Conservation (phyloP, 2,797 vertebrate genomes). For the Vipera ursinii region DNA sequence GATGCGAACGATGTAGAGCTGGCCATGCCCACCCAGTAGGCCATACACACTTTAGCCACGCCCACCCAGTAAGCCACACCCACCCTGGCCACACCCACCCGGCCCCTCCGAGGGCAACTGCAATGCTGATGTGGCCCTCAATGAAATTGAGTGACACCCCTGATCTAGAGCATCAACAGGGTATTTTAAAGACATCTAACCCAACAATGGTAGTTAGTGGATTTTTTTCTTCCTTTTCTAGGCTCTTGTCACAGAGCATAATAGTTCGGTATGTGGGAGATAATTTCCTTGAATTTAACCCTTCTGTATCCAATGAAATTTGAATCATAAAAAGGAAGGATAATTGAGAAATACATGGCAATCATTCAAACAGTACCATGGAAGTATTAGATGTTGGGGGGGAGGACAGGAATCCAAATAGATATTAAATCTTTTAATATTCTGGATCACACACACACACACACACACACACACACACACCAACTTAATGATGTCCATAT, state of each 20-base stretch:
- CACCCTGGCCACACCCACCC: no score
- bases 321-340: background rate
- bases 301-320: background rate
- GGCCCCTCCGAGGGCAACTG: no score
- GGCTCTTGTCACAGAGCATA: background rate
- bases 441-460: background rate
- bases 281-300: background rate
- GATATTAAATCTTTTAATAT: background rate
- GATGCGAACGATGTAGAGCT: no score
- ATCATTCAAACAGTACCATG: background rate
- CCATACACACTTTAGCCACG: no score
- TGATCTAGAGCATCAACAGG: background rate
- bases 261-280: background rate
- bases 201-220: background rate
- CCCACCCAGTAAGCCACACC: no score
- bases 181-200: no score
- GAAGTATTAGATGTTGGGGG: background rate
- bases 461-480: no score
- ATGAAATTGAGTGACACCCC: no score
- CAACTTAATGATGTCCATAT: background rate
- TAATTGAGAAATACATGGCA: background rate
- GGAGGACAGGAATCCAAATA: background rate
- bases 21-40: no score
- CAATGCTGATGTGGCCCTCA: no score
- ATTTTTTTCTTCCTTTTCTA: background rate